Evolutionary conservation across 2,888 invertebrate genomes (phyloP).

Genomic region (Octonoba sinensis): DNA sequence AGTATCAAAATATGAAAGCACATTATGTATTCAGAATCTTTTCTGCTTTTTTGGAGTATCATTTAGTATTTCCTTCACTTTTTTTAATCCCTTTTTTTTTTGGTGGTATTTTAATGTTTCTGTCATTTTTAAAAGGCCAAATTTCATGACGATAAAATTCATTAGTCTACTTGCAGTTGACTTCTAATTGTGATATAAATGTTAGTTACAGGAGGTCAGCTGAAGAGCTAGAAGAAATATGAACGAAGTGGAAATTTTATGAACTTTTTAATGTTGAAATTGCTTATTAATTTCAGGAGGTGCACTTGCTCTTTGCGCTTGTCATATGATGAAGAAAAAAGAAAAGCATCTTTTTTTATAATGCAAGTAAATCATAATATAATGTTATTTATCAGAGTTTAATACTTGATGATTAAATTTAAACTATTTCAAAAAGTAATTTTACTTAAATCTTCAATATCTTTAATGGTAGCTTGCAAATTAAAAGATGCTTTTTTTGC

Average conservation of each 20-base stretch:
- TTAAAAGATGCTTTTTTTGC: constrained; percentile 49
- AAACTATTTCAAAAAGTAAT: too few species aligned
- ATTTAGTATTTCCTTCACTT: too few species aligned
- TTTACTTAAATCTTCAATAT: too few species aligned
- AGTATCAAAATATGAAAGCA: too few species aligned
- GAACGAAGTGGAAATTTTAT: constrained; percentile 36
- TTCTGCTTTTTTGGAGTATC: too few species aligned
- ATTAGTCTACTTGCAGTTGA: constrained; percentile 51
- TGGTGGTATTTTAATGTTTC: background rate
- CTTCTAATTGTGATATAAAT: constrained; percentile 47
- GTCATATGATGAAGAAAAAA: constrained; percentile 17
- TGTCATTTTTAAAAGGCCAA: constrained; percentile 45
- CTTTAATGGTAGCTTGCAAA: background rate
- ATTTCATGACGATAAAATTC: constrained; percentile 40
- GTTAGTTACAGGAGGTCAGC: constrained; percentile 59
- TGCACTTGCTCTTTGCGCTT: constrained; percentile 55
- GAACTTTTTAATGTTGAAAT: constrained; percentile 40
- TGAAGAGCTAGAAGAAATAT: constrained; percentile 39
- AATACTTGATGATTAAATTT: too few species aligned
- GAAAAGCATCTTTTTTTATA: constrained; percentile 41
- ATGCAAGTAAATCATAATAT: too few species aligned
- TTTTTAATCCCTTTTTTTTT: too few species aligned
- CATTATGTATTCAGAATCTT: too few species aligned
- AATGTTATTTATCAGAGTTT: too few species aligned
- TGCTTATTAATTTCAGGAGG: constrained; percentile 57